Percentiles rank a stretch among this genome's conserved stretches.
These are phyloP conservation scores for Steromphala cineraria DNA, from an alignment of 2,888 invertebrate genomes.

Conservation along the genomic window DNA sequence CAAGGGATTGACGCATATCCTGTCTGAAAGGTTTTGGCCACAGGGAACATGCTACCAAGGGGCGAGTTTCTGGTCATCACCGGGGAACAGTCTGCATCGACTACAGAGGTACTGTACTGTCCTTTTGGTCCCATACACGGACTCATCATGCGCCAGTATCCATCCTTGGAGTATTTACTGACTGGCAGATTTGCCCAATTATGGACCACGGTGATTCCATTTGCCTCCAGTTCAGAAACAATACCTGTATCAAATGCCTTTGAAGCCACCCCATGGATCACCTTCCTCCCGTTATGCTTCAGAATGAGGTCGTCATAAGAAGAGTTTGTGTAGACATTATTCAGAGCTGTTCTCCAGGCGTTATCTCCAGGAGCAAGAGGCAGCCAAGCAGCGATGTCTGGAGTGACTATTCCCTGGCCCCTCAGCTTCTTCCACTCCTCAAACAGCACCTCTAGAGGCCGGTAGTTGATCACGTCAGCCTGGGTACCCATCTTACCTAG, in stretches of 20 bases:
- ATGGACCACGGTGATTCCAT: neutral
- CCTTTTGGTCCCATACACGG: neutral
- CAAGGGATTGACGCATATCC: neutral
- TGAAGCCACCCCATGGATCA: neutral
- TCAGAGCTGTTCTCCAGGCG: neutral
- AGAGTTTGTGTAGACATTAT: neutral
- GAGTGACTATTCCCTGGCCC: neutral
- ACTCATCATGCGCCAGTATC: constrained; percentile 3
- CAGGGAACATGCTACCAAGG: neutral
- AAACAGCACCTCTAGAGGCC: neutral
- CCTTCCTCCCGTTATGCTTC: neutral
- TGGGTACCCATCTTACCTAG: neutral
- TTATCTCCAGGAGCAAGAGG: neutral
- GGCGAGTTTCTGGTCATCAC: neutral
- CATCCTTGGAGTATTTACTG: neutral
- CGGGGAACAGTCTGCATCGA: neutral
- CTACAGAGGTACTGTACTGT: neutral
- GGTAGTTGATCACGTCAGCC: neutral
- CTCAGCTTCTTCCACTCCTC: neutral
- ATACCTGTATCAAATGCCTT: neutral
- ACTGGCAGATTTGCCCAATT: neutral
- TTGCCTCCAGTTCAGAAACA: neutral
- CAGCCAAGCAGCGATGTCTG: neutral
- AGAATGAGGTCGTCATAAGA: neutral
- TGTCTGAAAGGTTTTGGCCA: neutral